Percentiles rank a stretch among this genome's conserved stretches.
Evolutionary conservation across 2,113 vertebrate species (phyloP).

Genomic region (Indicator indicator): DNA sequence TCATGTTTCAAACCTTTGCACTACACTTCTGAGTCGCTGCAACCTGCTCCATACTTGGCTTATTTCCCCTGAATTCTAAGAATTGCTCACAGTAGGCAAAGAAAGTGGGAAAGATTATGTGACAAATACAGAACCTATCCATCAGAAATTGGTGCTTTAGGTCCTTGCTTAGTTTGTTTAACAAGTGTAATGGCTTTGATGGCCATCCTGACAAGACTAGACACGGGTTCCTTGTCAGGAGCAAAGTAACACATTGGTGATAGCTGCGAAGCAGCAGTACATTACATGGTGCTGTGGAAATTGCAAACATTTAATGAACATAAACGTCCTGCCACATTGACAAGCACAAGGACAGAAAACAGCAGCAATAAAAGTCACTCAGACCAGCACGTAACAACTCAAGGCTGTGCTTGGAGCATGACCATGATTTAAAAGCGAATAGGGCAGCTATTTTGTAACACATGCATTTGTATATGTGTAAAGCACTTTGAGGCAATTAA

Average conservation of each 20-base stretch:
- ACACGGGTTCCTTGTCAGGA: neutral
- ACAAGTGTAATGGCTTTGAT: slow-evolving; percentile 15
- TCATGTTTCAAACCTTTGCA: neutral
- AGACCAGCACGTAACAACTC: neutral
- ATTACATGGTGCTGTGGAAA: neutral
- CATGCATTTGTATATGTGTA: neutral
- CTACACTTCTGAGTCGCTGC: neutral
- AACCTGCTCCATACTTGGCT: neutral
- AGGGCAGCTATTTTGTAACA: neutral
- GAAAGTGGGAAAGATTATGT: neutral
- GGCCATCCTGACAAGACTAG: neutral
- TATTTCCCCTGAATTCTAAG: neutral
- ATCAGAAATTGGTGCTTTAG: neutral
- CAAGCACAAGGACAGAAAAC: neutral
- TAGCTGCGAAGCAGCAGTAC: neutral
- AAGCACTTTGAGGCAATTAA: neutral
- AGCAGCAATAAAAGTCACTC: slow-evolving; percentile 4
- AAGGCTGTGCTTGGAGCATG: neutral
- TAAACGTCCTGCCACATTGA: neutral
- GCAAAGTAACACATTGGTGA: neutral
- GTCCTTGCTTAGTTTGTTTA: slow-evolving; percentile 12
- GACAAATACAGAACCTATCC: neutral
- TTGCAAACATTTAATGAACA: slow-evolving; percentile 24
- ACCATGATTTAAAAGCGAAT: neutral
- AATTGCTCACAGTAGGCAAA: neutral